A percentile compares a stretch with the other conserved stretches of the same genome.
Conservation (phyloP, 2,113 vertebrate genomes). For the Holacanthus passer region DNA sequence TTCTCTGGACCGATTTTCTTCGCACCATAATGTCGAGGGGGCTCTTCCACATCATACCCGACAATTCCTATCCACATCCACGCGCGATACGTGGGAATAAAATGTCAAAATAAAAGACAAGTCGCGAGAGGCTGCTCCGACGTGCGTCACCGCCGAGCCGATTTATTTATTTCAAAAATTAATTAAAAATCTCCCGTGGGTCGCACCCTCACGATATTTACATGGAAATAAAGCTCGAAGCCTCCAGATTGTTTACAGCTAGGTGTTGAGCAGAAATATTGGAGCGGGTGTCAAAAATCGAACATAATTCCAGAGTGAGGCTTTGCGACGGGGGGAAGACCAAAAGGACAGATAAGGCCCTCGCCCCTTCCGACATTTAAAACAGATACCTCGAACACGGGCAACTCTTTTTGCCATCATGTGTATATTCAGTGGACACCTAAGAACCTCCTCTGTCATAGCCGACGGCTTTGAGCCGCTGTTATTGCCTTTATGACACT, state of each 20-base stretch:
- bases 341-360: conserved; percentile 79
- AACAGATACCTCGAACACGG: conserved; percentile 68
- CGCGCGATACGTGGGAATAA: conserved; percentile 55
- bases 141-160: conserved; percentile 74
- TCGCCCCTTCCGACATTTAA: conserved; percentile 85
- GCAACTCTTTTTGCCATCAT: conserved; percentile 37
- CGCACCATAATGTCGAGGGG: conserved; percentile 75
- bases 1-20: conserved; percentile 72
- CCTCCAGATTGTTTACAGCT: conserved; percentile 63
- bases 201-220: conserved; percentile 72
- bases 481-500: conserved; percentile 75
- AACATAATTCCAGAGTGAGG: conserved; percentile 81
- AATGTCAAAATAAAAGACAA: conserved; percentile 75
- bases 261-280: conserved; percentile 16
- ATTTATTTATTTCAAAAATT: conserved; percentile 87
- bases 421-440: conserved; percentile 29
- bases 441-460: conserved; percentile 57
- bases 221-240: conserved; percentile 87
- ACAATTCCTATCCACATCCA: conserved; percentile 86
- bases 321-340: conserved; percentile 64
- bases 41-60: conserved; percentile 86
- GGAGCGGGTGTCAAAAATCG: conserved; percentile 48
- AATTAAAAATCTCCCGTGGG: conserved; percentile 86
- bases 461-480: conserved; percentile 56
- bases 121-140: conserved; percentile 54